phyloP scores from a whole-genome alignment of 2,797 vertebrate species.

The Calcarius lapponicus region DNA sequence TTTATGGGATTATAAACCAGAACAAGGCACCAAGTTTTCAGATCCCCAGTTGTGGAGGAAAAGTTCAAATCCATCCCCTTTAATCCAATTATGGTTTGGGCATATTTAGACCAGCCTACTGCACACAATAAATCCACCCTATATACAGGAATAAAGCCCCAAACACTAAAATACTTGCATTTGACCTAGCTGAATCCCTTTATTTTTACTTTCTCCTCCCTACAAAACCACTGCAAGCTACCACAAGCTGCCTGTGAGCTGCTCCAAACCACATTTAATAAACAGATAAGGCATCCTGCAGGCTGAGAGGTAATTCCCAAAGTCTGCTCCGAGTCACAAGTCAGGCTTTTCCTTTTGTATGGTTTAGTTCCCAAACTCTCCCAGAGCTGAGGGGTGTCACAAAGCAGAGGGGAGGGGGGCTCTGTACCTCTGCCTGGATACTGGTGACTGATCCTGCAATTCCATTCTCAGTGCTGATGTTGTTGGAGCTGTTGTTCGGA shows the following conservation, averaged over 20 bases:
- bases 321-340: not conserved
- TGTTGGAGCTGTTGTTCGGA: constrained; percentile 97
- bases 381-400: not conserved
- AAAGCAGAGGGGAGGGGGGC: not conserved
- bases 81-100: not conserved
- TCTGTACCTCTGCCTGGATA: constrained; percentile 87
- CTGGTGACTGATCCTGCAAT: constrained; percentile 81
- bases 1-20: not conserved
- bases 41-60: not conserved
- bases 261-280: not conserved
- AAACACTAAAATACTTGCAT: not conserved
- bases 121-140: not conserved
- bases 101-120: not conserved
- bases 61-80: not conserved
- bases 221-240: not conserved
- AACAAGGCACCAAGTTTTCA: not conserved
- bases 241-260: constrained; percentile 4
- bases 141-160: not conserved
- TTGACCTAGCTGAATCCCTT: not conserved
- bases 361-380: not conserved
- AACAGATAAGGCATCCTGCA: constrained; percentile 7
- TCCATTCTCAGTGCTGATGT: constrained; percentile 93
- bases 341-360: not conserved
- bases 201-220: not conserved
- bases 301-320: constrained; percentile 1